Conservation (phyloP, 2,113 vertebrate species). For the Spilogale gracilis region DNA sequence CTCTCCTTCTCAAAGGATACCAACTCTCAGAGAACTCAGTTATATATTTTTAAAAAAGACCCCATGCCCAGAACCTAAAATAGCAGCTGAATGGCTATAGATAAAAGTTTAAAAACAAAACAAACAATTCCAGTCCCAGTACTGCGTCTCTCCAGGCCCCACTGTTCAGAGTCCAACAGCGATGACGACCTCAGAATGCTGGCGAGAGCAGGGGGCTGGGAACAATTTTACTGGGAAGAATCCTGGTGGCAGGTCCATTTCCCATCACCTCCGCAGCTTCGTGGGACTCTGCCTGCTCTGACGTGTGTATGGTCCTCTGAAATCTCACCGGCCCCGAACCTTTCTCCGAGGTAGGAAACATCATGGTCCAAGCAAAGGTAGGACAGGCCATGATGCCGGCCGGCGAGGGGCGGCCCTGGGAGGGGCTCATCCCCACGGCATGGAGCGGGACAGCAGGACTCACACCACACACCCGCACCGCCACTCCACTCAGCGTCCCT, state of each 20-base stretch:
- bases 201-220: too few relatives aligned
- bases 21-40: not conserved
- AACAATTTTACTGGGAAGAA: not conserved
- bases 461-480: accelerated
- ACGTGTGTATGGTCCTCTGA: not conserved
- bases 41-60: not conserved
- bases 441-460: accelerated
- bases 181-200: not conserved
- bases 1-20: not conserved
- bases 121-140: not conserved
- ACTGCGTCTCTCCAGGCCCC: not conserved
- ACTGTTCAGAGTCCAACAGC: not conserved
- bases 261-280: not conserved
- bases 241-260: not conserved
- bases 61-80: not conserved
- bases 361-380: accelerated
- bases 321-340: not conserved
- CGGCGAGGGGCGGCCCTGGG: too few relatives aligned
- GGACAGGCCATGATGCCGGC: accelerated
- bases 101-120: not conserved
- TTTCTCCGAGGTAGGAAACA: not conserved
- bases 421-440: accelerated
- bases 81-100: not conserved
- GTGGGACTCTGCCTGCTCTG: not conserved
- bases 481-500: not conserved